Percentiles rank a stretch among this genome's conserved stretches.
Conservation (phyloP, 2,888 invertebrate genomes). For the Lutraria lutraria region DNA sequence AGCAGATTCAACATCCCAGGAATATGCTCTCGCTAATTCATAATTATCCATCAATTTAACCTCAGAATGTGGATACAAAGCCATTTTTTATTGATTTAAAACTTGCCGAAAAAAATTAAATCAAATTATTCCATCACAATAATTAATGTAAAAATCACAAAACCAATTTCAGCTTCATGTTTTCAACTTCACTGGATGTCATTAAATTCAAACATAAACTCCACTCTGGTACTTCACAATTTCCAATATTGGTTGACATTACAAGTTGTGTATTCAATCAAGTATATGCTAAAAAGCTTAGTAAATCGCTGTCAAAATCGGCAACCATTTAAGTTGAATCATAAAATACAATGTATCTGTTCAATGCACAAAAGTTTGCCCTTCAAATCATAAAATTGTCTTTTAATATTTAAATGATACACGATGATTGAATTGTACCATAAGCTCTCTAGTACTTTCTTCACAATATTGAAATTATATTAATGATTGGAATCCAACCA, state of each 20-base stretch:
- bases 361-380: slow-evolving; percentile 34
- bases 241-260: not conserved
- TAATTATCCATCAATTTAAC: slow-evolving; percentile 63
- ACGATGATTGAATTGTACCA: slow-evolving; percentile 18
- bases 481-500: not conserved
- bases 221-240: not conserved
- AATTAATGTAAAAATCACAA: too few relatives aligned
- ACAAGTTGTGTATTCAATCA: not conserved
- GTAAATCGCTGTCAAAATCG: not conserved
- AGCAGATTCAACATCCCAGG: slow-evolving; percentile 61
- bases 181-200: not conserved
- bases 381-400: slow-evolving; percentile 40
- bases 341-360: slow-evolving; percentile 36
- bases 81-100: slow-evolving; percentile 50
- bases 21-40: slow-evolving; percentile 63
- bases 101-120: not conserved
- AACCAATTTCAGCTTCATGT: not conserved
- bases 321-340: slow-evolving; percentile 4
- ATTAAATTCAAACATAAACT: not conserved
- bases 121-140: not conserved
- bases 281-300: slow-evolving; percentile 6
- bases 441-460: slow-evolving; percentile 31
- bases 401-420: slow-evolving; percentile 36
- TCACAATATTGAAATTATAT: slow-evolving; percentile 31
- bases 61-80: slow-evolving; percentile 60